A percentile compares a stretch with the other conserved stretches of the same genome.
Conservation (phyloP, 2,113 vertebrate genomes). For the Archilochus colubris region DNA sequence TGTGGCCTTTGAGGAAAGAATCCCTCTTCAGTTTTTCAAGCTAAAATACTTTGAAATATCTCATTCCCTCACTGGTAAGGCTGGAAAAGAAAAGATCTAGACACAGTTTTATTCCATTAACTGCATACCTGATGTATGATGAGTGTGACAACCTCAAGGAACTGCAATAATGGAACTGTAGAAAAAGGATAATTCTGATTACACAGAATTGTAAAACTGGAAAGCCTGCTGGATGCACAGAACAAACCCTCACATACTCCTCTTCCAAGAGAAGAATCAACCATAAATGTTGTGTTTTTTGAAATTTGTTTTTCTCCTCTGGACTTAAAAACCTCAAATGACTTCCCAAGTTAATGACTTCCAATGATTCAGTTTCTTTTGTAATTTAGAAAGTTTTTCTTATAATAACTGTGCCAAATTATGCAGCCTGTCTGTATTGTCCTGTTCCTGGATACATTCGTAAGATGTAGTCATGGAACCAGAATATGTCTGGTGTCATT, state of each 20-base stretch:
- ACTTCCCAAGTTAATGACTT: background rate
- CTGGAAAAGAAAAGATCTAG: background rate
- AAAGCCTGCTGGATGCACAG: background rate
- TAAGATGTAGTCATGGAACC: background rate
- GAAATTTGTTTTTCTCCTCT: background rate
- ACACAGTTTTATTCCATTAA: background rate
- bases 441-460: background rate
- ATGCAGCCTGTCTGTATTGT: background rate
- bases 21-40: background rate
- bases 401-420: background rate
- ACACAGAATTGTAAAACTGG: background rate
- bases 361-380: background rate
- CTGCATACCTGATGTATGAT: background rate
- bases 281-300: background rate
- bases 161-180: background rate
- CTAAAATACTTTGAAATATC: background rate
- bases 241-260: background rate
- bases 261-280: background rate
- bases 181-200: background rate
- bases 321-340: background rate
- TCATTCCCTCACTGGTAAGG: background rate
- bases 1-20: background rate
- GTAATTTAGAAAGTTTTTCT: background rate
- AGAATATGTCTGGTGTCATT: slow-evolving; percentile 19
- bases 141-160: background rate